A percentile compares a stretch with the other conserved stretches of the same genome.
These are phyloP conservation scores for Coleophora deauratella DNA, from an alignment of 2,888 invertebrate genomes.

Conservation along the genomic window DNA sequence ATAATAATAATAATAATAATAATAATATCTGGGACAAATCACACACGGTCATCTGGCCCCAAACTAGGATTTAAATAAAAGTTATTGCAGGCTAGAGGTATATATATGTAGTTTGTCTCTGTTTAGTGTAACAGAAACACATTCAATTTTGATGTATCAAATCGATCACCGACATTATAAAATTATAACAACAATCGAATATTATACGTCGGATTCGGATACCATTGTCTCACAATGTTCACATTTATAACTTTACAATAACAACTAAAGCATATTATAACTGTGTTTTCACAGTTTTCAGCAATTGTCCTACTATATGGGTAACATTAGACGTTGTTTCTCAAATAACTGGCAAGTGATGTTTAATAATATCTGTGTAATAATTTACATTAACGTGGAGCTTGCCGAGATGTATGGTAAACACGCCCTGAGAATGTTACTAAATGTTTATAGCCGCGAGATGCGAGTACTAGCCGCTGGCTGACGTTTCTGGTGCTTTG, in stretches of 20 bases:
- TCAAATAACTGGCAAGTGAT: slow-evolving; percentile 45
- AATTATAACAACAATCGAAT: slow-evolving; percentile 3
- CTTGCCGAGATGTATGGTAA: slow-evolving; percentile 31
- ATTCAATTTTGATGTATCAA: background rate
- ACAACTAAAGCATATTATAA: slow-evolving; percentile 15
- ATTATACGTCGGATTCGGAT: slow-evolving; percentile 10
- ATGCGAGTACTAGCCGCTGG: slow-evolving; percentile 2
- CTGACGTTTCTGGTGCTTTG: no score
- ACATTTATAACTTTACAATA: slow-evolving; percentile 28
- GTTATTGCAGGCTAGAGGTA: no score
- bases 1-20: no score
- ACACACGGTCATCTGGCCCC: no score
- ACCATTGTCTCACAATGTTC: slow-evolving; percentile 36
- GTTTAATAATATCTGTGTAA: slow-evolving; percentile 53
- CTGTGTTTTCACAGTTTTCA: slow-evolving; percentile 28
- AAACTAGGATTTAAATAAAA: no score
- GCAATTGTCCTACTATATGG: slow-evolving; percentile 33
- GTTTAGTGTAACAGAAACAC: no score
- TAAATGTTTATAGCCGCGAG: slow-evolving; percentile 7
- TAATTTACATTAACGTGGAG: slow-evolving; percentile 44
- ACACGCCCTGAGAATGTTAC: slow-evolving; percentile 16
- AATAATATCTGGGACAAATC: no score
- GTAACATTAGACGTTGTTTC: slow-evolving; percentile 50
- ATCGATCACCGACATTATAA: no score
- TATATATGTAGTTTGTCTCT: no score